phyloP scores from a whole-genome alignment of 2,888 invertebrate genomes.

The Pantelozetes paolii region DNA sequence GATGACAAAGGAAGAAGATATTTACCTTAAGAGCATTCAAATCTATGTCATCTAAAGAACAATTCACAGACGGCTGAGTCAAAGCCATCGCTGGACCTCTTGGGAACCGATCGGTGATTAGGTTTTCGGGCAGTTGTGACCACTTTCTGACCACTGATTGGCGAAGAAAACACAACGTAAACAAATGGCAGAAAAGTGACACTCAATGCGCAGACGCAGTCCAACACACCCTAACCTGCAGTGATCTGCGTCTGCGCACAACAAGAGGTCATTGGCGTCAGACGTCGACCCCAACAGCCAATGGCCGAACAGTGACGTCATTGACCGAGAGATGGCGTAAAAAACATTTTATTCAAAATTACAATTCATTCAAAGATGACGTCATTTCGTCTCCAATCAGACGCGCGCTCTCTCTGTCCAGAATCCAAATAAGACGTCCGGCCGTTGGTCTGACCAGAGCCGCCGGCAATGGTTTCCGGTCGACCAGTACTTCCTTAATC shows the following conservation, averaged over 20 bases:
- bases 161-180: too few species aligned
- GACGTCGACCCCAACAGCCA: too few species aligned
- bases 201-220: background rate
- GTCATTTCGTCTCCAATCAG: background rate
- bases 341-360: background rate
- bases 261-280: background rate
- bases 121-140: too few species aligned
- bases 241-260: background rate
- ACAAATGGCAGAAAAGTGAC: background rate
- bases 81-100: conserved; percentile 46
- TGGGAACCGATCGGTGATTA: too few species aligned
- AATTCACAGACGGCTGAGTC: conserved; percentile 45
- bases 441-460: conserved; percentile 66
- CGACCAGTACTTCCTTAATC: conserved; percentile 73
- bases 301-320: too few species aligned
- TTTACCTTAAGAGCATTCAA: conserved; percentile 47
- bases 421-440: conserved; percentile 64
- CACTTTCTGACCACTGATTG: too few species aligned
- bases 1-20: too few species aligned
- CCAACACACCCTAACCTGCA: background rate
- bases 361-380: background rate
- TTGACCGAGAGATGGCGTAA: background rate
- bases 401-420: conserved; percentile 54
- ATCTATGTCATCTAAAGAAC: conserved; percentile 47
- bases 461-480: conserved; percentile 66